Evolutionary conservation across 2,113 vertebrate species (phyloP), one percentile per base, ranked within the genome.

Genomic region (Archocentrus centrarchus): DNA sequence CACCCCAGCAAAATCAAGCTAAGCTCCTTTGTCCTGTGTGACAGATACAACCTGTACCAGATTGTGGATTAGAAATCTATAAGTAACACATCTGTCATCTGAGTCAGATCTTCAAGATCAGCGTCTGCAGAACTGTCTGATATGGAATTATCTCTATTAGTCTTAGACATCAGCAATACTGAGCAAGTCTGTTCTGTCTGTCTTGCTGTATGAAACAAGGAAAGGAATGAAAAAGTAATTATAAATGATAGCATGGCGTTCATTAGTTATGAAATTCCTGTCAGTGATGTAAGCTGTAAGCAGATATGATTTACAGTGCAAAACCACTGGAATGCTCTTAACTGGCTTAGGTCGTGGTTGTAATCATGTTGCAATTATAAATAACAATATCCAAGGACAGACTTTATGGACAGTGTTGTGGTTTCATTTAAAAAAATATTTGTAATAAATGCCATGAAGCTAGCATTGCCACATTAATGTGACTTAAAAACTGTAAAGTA

Each of bases 11-110:
- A 24, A 86, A 84, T 91, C 90, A 83, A 79, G 82, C 85, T 92
- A 90, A 93, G 84, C 87, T 79, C 68, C 81, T 89, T 87, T 91
- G 88, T 92, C 84, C 89, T 62, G 44, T 57, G 14, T 58, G 80
- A 59, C 84, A 22, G 75, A 80, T 7, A 88, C 80, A 83, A 77
- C 62, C 55, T 84, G 86, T 92, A 57, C 89, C 77, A 66, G 57
- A 81, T 75, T 55, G 27, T 79, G 91, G 91, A 92, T 94, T 92
- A 91, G 2, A 84, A 82, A 66, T 83, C 80, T 79, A 55, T 80
- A 85, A 84, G 83, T 58, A 53, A 61, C 15, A 6, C 20, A 35
- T 44, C 47, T 58, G 53, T 60, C 39, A 83, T 66, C 60, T 2
- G 6, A 66, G 59, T 77, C 62, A 79, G 80, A 86, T 89, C 80